A percentile compares a stretch with the other conserved stretches of the same genome.
Conservation (phyloP, 2,113 vertebrate genomes). For the Amphiprion ocellaris region DNA sequence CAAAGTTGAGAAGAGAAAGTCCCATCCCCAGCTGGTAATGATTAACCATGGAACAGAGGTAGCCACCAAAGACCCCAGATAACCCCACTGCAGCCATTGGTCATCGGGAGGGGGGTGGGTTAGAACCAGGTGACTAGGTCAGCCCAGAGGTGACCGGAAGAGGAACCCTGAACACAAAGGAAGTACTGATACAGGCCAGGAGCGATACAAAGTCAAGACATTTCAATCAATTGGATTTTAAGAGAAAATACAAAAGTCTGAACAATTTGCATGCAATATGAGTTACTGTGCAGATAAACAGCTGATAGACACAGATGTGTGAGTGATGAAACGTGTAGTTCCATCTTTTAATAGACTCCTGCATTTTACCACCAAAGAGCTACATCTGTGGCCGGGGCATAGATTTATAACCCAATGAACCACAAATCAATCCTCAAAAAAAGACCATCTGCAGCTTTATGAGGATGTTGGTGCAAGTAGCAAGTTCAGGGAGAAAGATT, state of each 20-base stretch:
- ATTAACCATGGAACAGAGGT: constrained; percentile 65
- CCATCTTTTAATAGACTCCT: constrained; percentile 29
- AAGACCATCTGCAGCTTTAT: constrained; percentile 26
- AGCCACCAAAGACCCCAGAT: constrained; percentile 46
- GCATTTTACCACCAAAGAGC: constrained; percentile 23
- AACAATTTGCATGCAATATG: background rate
- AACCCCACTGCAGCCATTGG: constrained; percentile 45
- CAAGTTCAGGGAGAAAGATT: background rate
- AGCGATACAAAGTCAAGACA: background rate
- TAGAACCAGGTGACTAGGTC: constrained; percentile 12
- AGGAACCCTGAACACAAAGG: background rate
- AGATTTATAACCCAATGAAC: constrained; percentile 37
- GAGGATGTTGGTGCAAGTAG: background rate
- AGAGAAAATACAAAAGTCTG: background rate
- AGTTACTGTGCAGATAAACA: background rate
- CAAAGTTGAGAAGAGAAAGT: constrained; percentile 51
- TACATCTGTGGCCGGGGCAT: constrained; percentile 29
- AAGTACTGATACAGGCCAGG: no score
- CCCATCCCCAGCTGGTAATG: constrained; percentile 56
- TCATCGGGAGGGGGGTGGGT: background rate
- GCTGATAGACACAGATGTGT: background rate
- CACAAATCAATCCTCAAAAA: constrained; percentile 43
- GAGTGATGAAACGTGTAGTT: constrained; percentile 14
- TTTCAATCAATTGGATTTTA: background rate
- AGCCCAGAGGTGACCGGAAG: constrained; percentile 14